Conservation (phyloP, 2,797 vertebrate species). For the Lepus townsendii region DNA sequence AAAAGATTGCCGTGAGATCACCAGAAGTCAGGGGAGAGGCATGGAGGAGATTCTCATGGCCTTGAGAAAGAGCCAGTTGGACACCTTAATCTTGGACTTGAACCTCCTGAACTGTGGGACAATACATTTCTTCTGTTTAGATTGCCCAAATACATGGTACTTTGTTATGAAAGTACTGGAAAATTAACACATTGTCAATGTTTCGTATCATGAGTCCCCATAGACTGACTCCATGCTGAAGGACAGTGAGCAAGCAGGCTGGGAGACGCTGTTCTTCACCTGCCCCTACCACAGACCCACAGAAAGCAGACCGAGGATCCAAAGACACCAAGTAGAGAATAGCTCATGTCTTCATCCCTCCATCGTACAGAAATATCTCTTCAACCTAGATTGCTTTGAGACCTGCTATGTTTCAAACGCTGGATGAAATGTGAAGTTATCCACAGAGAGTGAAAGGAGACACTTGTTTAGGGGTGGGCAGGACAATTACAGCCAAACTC, state of each 20-base stretch:
- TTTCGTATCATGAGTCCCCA: neutral
- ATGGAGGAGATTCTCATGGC: neutral
- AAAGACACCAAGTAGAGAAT: neutral
- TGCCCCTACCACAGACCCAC: neutral
- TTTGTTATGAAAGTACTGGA: neutral
- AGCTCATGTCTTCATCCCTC: neutral
- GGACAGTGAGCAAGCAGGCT: neutral
- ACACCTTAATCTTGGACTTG: neutral
- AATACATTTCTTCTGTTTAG: neutral
- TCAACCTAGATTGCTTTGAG: neutral
- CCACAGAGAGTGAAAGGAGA: constrained; percentile 33
- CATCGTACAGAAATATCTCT: neutral
- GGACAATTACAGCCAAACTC: constrained; percentile 61
- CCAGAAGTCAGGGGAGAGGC: neutral
- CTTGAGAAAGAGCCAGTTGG: neutral
- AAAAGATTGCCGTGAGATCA: neutral
- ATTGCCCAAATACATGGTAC: neutral
- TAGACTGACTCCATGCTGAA: neutral
- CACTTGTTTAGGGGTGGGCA: constrained; percentile 60
- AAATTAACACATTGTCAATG: neutral
- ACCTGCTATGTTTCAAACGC: neutral
- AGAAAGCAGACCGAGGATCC: neutral
- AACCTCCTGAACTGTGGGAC: neutral
- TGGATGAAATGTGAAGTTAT: constrained; percentile 25
- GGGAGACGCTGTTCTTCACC: neutral